phyloP scores from a whole-genome alignment of 2,888 invertebrate species.

The Troides oblongomaculatus region DNA sequence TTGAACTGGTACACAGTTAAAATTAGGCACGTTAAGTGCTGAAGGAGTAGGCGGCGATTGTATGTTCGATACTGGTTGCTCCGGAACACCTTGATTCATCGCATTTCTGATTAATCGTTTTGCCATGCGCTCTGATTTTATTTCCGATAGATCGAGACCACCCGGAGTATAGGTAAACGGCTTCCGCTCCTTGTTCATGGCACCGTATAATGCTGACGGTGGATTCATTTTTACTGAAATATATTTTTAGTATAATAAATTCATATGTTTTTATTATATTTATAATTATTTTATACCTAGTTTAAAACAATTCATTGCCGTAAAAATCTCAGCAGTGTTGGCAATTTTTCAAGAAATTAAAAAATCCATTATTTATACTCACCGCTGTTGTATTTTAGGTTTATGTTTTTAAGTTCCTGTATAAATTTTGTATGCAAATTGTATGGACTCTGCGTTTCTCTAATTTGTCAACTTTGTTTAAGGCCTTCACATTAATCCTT shows the following conservation, averaged over 20 bases:
- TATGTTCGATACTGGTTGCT: constrained; percentile 75
- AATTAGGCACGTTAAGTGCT: constrained; percentile 64
- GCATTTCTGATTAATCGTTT: constrained; percentile 82
- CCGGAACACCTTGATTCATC: constrained; percentile 85
- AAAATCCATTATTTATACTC: constrained; percentile 68
- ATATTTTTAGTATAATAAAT: constrained; percentile 10
- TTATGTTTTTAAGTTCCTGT: constrained; percentile 63
- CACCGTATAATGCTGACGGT: constrained; percentile 92
- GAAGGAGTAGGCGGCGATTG: constrained; percentile 75
- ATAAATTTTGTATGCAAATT: constrained; percentile 34
- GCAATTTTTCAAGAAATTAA: constrained; percentile 70
- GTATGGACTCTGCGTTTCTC: constrained; percentile 36
- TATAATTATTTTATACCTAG: constrained; percentile 41
- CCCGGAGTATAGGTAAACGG: constrained; percentile 97
- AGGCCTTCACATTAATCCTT: constrained; percentile 49
- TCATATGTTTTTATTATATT: constrained; percentile 34
- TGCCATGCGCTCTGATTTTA: constrained; percentile 94
- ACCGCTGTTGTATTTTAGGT: constrained; percentile 55
- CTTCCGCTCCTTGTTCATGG: constrained; percentile 95
- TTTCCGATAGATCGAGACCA: constrained; percentile 93
- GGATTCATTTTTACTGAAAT: constrained; percentile 82
- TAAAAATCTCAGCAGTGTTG: constrained; percentile 48
- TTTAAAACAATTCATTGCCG: constrained; percentile 44
- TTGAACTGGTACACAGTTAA: constrained; percentile 73
- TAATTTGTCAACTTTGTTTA: constrained; percentile 48